Evolutionary conservation across 2,797 vertebrate species (phyloP).

Genomic region (Poecilia wingei): DNA sequence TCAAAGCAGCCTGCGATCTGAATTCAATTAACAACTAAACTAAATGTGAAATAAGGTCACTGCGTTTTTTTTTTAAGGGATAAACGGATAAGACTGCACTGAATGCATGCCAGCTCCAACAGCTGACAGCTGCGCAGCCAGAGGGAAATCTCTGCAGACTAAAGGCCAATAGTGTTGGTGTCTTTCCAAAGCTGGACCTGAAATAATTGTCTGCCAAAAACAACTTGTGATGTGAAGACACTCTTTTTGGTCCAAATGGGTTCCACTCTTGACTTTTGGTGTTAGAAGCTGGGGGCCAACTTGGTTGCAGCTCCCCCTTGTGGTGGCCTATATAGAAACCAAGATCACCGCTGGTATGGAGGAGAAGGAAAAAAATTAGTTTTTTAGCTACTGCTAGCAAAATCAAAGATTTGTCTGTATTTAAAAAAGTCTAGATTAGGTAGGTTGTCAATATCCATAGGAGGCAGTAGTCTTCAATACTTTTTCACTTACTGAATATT

Average conservation of each 20-base stretch:
- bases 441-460: background rate
- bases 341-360: background rate
- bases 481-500: background rate
- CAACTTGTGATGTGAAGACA: constrained; percentile 11
- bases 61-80: background rate
- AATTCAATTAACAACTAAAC: background rate
- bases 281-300: background rate
- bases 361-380: background rate
- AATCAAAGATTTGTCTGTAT: background rate
- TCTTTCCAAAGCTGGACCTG: constrained; percentile 20
- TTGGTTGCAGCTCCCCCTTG: background rate
- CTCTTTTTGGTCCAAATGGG: background rate
- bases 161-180: constrained; percentile 39
- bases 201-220: constrained; percentile 21
- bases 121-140: constrained; percentile 62
- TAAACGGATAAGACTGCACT: constrained; percentile 14
- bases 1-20: background rate
- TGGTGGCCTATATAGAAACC: background rate
- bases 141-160: constrained; percentile 24
- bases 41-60: constrained; percentile 1
- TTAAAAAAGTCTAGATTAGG: background rate
- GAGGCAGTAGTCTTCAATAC: background rate
- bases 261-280: background rate
- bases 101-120: constrained; percentile 36
- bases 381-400: background rate